Conservation (phyloP, 2,888 invertebrate species). For the Trypoxylon attenuatum region DNA sequence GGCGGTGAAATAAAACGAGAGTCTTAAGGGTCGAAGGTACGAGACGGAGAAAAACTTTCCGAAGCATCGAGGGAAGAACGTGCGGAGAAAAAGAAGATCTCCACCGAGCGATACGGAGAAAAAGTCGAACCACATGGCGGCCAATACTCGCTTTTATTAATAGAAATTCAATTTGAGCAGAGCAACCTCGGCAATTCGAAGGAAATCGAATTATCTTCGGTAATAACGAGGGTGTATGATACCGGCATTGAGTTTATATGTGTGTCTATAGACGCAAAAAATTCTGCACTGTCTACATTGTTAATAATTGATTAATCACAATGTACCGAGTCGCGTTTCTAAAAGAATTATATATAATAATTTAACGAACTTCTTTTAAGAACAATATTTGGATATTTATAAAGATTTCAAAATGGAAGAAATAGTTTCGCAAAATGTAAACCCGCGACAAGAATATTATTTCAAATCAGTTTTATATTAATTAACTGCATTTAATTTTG, state of each 20-base stretch:
- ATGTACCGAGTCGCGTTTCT: no score
- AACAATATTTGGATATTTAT: no score
- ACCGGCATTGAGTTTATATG: constrained; percentile 27
- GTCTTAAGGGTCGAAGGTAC: background rate
- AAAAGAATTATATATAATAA: no score
- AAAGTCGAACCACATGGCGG: constrained; percentile 41
- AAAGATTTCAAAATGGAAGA: no score
- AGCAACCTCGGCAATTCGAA: constrained; percentile 61
- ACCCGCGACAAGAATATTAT: no score
- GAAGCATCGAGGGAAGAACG: constrained; percentile 1
- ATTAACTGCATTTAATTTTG: no score
- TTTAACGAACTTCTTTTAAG: no score
- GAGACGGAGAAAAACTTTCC: constrained; percentile 8
- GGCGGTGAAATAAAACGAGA: no score
- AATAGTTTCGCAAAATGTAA: no score
- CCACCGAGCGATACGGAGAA: constrained; percentile 11
- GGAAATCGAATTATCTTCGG: constrained; percentile 68
- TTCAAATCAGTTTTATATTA: no score
- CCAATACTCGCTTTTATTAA: constrained; percentile 67
- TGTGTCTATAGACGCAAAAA: constrained; percentile 20
- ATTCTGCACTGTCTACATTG: no score
- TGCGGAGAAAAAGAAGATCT: constrained; percentile 25
- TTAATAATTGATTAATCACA: no score
- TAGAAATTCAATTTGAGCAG: constrained; percentile 68
- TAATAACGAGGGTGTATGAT: constrained; percentile 65